Base-by-base conservation (phyloP, 1,140 invertebrate genomes). In the Calephelis nemesis region DNA sequence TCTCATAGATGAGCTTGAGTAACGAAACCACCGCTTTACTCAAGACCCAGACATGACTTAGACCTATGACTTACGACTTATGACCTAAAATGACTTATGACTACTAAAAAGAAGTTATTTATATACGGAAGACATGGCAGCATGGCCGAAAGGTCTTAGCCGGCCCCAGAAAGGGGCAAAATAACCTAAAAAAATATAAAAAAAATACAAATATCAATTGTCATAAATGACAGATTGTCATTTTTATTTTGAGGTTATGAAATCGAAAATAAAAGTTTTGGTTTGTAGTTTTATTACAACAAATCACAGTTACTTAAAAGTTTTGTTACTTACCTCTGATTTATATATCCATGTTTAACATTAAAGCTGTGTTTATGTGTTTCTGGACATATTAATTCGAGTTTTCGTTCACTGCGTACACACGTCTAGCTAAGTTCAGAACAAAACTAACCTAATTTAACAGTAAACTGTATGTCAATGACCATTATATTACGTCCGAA, bases 381-480 rank as follows among this genome's bases (percentile, higher is more conserved):
- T 11, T 10, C 9, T 11, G 5, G 5, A 54, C 19, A 54, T 54
- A 19, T 54, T 54, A 54, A 19, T 54, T 30, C 4, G 0, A 11
- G 30, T 54, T 19, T 54, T 19, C 5, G 10, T 19, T 54, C 19
- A 19, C 52, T 10, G 52, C 52, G 19, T 19, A 54, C 4, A 15
- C 19, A 11, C 9, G 13, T 54, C 42, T 19, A 7, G 9, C 54
- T 62, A 19, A 19, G 19, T 13, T 70, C 45, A 40, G 60, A 73
- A 62, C 62, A 54, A 78, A 82, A 82, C 84, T 89, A 90, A 90
- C 84, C 87, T 89, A 85, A 81, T 83, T 82, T 30, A 30, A 30
- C 30, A 30, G 30, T 76, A 79, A 85, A 52, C 15, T 58, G 52
- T 30, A 19, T 58, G 52, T 58, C 85, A 86, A 67, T 64, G 62